These are phyloP conservation scores for Hephaestus fuliginosus DNA, from an alignment of 2,797 vertebrate genomes.

Conservation along the genomic window DNA sequence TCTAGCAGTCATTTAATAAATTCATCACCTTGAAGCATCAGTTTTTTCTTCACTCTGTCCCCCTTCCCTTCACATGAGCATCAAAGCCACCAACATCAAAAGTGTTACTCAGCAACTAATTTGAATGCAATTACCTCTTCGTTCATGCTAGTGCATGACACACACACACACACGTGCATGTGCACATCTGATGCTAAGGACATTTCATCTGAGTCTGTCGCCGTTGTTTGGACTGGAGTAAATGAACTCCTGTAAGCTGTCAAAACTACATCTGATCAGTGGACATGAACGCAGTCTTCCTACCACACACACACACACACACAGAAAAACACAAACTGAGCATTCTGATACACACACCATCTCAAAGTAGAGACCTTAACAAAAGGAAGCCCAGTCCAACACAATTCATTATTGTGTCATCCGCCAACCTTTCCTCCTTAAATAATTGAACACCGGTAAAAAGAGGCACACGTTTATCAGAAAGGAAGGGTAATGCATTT, in stretches of 20 bases:
- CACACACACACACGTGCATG: conserved; percentile 1
- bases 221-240: conserved; percentile 3
- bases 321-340: too few relatives aligned
- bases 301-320: too few relatives aligned
- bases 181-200: not conserved
- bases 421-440: not conserved
- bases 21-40: conserved; percentile 35
- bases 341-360: too few relatives aligned
- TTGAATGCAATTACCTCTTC: conserved; percentile 61
- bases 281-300: not conserved
- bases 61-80: conserved; percentile 55
- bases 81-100: conserved; percentile 78
- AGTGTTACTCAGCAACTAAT: conserved; percentile 52
- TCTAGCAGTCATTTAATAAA: conserved; percentile 50
- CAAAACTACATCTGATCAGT: not conserved
- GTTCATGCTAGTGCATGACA: conserved; percentile 46
- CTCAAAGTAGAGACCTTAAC: not conserved
- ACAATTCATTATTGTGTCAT: conserved; percentile 9
- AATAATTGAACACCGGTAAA: conserved; percentile 5
- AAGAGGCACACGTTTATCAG: not conserved
- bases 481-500: not conserved
- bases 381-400: not conserved
- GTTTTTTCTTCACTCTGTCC: conserved; percentile 14
- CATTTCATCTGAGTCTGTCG: not conserved
- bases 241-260: conserved; percentile 11